phyloP scores from a whole-genome alignment of 2,888 invertebrate genomes.

The Cephus nigrinus region DNA sequence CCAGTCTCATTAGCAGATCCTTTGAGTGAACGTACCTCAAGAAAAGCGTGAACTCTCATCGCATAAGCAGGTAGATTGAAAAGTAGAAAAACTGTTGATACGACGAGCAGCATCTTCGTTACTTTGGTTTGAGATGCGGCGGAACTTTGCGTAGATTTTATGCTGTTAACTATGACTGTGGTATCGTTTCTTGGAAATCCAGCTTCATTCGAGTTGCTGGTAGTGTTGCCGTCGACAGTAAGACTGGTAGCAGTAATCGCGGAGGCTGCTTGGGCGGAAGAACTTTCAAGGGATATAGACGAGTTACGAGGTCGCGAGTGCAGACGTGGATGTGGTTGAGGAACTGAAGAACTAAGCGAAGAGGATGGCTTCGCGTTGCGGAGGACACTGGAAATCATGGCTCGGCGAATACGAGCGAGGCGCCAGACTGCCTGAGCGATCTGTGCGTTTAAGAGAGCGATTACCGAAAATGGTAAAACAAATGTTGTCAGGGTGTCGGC shows the following conservation, averaged over 20 bases:
- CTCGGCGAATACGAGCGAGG: constrained; percentile 67
- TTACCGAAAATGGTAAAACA: constrained; percentile 77
- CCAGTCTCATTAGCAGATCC: too few species aligned
- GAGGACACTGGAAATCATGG: constrained; percentile 30
- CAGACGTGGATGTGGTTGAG: too few species aligned
- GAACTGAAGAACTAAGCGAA: neutral
- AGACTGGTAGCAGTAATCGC: neutral
- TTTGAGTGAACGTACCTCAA: constrained; percentile 67
- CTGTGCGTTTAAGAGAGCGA: constrained; percentile 77
- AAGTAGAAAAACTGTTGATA: constrained; percentile 82
- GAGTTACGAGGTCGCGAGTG: neutral
- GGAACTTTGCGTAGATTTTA: constrained; percentile 56
- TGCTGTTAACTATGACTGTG: constrained; percentile 33
- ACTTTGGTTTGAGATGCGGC: constrained; percentile 74
- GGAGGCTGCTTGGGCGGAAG: neutral
- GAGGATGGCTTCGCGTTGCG: neutral
- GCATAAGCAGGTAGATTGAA: constrained; percentile 83
- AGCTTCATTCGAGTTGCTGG: constrained; percentile 26
- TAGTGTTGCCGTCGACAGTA: neutral
- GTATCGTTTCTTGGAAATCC: constrained; percentile 63
- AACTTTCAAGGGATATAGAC: neutral
- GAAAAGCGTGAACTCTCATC: constrained; percentile 74
- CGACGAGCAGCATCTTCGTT: constrained; percentile 85
- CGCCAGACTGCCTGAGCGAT: constrained; percentile 78
- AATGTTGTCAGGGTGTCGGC: constrained; percentile 80